Evolutionary conservation across 2,797 vertebrate genomes (phyloP), one percentile per base, ranked within the genome.

Genomic region (Distichodus sexfasciatus): DNA sequence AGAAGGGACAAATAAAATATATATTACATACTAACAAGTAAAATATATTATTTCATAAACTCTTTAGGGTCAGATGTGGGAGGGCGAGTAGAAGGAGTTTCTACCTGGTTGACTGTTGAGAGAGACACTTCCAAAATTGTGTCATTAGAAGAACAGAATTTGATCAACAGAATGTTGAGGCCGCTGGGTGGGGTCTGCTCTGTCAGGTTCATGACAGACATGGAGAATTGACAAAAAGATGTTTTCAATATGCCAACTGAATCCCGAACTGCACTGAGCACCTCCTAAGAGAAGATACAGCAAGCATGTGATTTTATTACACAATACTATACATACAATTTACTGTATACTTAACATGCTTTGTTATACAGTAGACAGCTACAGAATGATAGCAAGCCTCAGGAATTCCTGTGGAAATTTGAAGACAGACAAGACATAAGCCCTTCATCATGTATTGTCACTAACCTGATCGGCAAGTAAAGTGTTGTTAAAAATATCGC

Each of bases 81-180:
- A 6, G 19, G 36, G 9, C n/a, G 15, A 38, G 29, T 28, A 1
- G 21, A 17, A 1, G 17, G n/a, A 43, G 35, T 46, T 7, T 58
- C n/a, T 54, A 91, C 91, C 86, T 89, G 71, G 72, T 88, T 86
- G 47, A 91, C 15, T 2, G 79, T 79, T 5, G 75, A 8, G 21
- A 92, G 76, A 0, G 81, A 75, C 1, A 78, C 81, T 76, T 91
- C 90, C n/a, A 90, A 74, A 31, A 87, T 51, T 0, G 87, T 87
- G 74, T 72, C 54, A 26, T 89, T 89, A 53, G 87, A 83, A 11
- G 10, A 55, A 78, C 91, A 92, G 81, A 90, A 91, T 10, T 60
- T 73, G 66, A 76, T n/a, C 55, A 86, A 7, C 3, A 71, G 71
- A 0, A 55, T 23, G 44, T 23, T 46, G 19, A 86, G n/a, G 0